Conservation (phyloP, 2,797 vertebrate species). For the Gambusia yucatana region DNA sequence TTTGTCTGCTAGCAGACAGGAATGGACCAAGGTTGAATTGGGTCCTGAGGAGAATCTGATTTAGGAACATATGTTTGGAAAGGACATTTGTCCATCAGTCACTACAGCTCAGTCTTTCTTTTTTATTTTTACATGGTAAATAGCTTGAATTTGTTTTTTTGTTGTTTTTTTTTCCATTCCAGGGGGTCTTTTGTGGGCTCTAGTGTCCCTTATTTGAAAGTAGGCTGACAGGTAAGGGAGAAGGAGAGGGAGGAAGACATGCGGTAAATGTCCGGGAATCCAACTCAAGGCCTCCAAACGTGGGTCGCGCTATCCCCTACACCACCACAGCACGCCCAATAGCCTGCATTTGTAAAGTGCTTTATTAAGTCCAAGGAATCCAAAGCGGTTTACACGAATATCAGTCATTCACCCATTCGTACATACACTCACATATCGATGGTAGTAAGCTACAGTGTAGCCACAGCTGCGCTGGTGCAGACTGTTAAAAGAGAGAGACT, state of each 20-base stretch:
- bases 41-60: not conserved
- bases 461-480: not conserved
- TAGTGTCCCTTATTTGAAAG: too few relatives aligned
- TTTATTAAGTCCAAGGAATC: not conserved
- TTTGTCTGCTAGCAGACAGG: constrained; percentile 5
- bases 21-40: not conserved
- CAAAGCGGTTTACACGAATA: not conserved
- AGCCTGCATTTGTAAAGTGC: not conserved
- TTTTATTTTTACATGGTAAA: not conserved
- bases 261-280: too few relatives aligned
- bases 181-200: too few relatives aligned
- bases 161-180: too few relatives aligned
- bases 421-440: not conserved
- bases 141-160: not conserved
- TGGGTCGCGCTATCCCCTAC: too few relatives aligned
- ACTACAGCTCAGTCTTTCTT: not conserved
- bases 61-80: not conserved
- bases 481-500: not conserved
- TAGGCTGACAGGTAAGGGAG: too few relatives aligned
- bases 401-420: not conserved
- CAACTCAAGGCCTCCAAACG: too few relatives aligned
- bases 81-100: not conserved
- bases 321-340: too few relatives aligned
- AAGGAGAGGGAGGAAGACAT: too few relatives aligned
- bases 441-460: not conserved